Evolutionary conservation across 2,888 invertebrate species (phyloP), one percentile per base, ranked within the genome.

Genomic region (Xestobium rufovillosum): DNA sequence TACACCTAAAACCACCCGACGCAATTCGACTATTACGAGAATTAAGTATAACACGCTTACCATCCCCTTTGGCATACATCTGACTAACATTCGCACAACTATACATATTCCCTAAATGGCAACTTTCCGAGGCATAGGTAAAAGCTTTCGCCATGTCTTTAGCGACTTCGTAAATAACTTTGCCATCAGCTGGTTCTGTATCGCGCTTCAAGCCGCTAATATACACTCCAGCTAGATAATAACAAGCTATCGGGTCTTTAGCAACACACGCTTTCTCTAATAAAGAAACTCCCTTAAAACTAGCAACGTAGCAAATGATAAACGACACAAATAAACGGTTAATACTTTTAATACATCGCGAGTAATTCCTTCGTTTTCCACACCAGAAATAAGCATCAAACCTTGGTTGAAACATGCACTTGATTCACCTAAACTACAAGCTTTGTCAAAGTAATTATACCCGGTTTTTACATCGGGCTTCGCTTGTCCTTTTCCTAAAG

Each of bases 61-160:
- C 92, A 44, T 92, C 87, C 9, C 91, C 91, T 57, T 76, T 77
- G 17, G 73, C 72, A 60, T 87, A 86, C 85, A 91, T 90, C 61
- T 84, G 78, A 56, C 90, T 83, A 1, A 94, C 69, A 68, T 95
- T 95, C 0, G 83, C 83, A 68, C 97, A 97, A 0, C 88, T 86
- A 56, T 82, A 84, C 60, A 89, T 78, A 57, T 91, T 84, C 1
- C 83, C 85, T 1, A 81, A 65, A 43, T 90, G 83, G 61, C 96
- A 97, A 0, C 83, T 87, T 61, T 79, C 82, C 38, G 73, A 65
- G 0, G 88, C 82, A 54, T 76, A 83, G 23, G 78, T 68, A 60
- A 88, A 86, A 0, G 92, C 91, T 63, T 85, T 81, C 26, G 70
- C 70, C 72, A 79, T 76, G 55, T 91, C 78, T 44, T 79, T 75